Evolutionary conservation across 2,797 vertebrate genomes (phyloP), one percentile per base, ranked within the genome.

Genomic region (Schizothorax lantsangensis): DNA sequence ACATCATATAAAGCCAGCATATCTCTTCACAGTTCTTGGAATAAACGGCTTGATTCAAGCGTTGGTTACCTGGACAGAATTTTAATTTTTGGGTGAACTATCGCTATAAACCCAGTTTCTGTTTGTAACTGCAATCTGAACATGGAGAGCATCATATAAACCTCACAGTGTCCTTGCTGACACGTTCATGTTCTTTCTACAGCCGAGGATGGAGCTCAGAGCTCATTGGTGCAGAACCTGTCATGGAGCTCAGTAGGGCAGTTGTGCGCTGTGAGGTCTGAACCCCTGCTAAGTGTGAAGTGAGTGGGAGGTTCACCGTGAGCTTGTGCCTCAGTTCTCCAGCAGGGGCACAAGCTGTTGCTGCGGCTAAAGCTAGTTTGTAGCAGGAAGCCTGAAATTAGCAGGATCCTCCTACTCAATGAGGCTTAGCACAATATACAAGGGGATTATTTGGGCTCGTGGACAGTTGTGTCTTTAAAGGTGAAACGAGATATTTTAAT

Each of bases 311-410:
- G 87, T 83, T 69, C 26, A 36, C 64, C 19, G 10, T 52, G 74
- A 82, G 80, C 45, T 75, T 82, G 83, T 77, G 85, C 88, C 81
- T 87, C 15, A n/a, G 43, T 88, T 88, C 85, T 89, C 88, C 87
- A 86, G 88, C 91, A 84, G 73, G 88, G 88, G 87, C 83, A 90
- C 88, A 90, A 89, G 89, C 83, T 91, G 91, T 89, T 84, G 79
- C 88, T 77, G 26, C 71, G 79, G 52, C 84, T 74, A 83, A 75
- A 74, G 88, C 86, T 85, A 69, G 71, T 83, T 83, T 87, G 62
- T 73, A 73, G 68, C 49, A 59, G 81, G 75, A 84, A 84, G 74
- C 72, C 71, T 84, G 82, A 57, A 54, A 64, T 78, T 81, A 71
- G 21, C 14, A 14, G 49, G 79, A 78, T 85, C 49, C 64, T 33